Evolutionary conservation across 2,797 vertebrate genomes (phyloP), one percentile per base, ranked within the genome.

Genomic region (Valencia hispanica): DNA sequence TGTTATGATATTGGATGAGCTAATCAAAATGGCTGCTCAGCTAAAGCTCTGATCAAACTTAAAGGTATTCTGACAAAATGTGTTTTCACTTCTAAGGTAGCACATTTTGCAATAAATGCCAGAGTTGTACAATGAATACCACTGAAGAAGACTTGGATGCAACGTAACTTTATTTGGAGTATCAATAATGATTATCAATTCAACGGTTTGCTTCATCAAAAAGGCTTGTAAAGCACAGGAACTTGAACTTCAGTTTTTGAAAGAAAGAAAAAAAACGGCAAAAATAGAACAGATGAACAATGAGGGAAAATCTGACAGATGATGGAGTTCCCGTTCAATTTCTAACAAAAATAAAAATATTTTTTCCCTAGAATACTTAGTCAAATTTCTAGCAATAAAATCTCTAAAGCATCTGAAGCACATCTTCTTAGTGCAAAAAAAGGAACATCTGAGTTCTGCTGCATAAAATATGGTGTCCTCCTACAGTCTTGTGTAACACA

Each of bases 361-460:
- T 75, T n/a, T 59, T 82, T 80, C 69, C 76, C 61, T 89, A 89
- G 88, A 82, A 63, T 71, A 43, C 20, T 88, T 84, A 88, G 87
- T 89, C 41, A 87, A 76, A 86, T 85, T 71, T 86, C 82, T 71
- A 88, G 84, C 78, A 84, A 85, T 69, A 84, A 43, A 79, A 75
- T 79, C 75, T 77, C 30, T 77, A 80, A 86, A 86, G 75, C 75
- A 76, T 82, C 73, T 81, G 80, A 83, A 86, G 78, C 74, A 73
- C 80, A 79, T 83, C 32, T 71, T 84, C 34, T 63, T 34, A 88
- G 84, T 83, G 79, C 77, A 87, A 84, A 87, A n/a, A n/a, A n/a
- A n/a, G n/a, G n/a, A n/a, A n/a, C n/a, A n/a, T n/a, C n/a, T n/a
- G n/a, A n/a, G n/a, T n/a, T n/a, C n/a, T n/a, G n/a, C n/a, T n/a